A percentile compares a stretch with the other conserved stretches of the same genome.
These are phyloP conservation scores for Lypha dubia DNA, from an alignment of 2,888 invertebrate species.

Conservation along the genomic window DNA sequence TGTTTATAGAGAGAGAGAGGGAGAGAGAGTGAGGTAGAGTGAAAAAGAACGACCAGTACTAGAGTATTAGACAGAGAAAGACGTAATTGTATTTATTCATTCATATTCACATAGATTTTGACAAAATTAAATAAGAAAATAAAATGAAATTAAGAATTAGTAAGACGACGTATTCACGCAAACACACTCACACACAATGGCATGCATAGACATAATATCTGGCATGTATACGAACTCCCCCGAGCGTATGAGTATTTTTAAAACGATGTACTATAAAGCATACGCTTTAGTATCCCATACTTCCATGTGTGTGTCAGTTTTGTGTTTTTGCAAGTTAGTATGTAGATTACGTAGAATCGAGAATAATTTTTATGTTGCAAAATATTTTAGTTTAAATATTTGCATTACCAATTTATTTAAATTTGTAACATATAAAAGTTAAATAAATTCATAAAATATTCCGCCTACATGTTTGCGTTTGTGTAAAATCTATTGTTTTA, in stretches of 20 bases:
- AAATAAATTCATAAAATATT: not conserved
- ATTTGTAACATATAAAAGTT: slow-evolving; percentile 3
- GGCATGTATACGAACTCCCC: slow-evolving; percentile 34
- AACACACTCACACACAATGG: too few species aligned
- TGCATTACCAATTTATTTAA: slow-evolving; percentile 3
- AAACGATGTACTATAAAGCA: slow-evolving; percentile 15
- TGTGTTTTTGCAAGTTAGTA: not conserved
- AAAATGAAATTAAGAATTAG: too few species aligned
- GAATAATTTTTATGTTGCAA: slow-evolving; percentile 18
- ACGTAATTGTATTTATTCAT: not conserved
- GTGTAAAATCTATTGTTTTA: not conserved
- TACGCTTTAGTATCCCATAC: slow-evolving; percentile 21
- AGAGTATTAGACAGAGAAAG: too few species aligned
- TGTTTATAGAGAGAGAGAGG: not conserved
- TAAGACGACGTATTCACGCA: too few species aligned
- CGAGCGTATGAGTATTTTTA: slow-evolving; percentile 44
- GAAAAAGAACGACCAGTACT: too few species aligned
- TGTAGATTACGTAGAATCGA: not conserved
- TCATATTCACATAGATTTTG: not conserved
- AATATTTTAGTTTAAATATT: slow-evolving; percentile 3
- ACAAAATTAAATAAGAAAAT: too few species aligned
- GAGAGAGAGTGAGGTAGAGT: not conserved
- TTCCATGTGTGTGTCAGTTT: not conserved
- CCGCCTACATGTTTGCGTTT: not conserved
- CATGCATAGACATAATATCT: too few species aligned